Base-by-base conservation (phyloP, 2,113 vertebrate species). In the Cyprinus carpio region DNA sequence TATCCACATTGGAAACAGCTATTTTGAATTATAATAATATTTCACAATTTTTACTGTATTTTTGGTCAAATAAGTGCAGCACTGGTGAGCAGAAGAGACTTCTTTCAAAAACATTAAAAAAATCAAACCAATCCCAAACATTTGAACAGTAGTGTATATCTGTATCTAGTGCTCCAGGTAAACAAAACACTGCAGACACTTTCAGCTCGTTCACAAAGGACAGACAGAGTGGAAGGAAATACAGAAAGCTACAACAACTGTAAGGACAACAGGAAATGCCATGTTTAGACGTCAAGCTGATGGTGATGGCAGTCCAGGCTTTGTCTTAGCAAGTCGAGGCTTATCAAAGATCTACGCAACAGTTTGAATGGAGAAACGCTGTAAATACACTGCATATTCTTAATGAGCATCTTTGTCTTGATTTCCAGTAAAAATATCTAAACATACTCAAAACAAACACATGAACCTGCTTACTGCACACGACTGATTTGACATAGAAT, bases 181-280 rank as follows among this genome's bases (percentile, higher is more conserved):
- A 71, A 71, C 67, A 64, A 25, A 64, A 27, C 60, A 64, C 60
- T 64, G 60, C 69, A 74, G 18, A 76, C 46, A 76, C 46, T 23
- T 6, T 71, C 34, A 40, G 46, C 58, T 78, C 16, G 6, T 20
- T 65, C 23, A 51, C 58, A 56, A 69, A 40, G 23, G 43, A 31
- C 40, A 40, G 27, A 4, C 31, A 65, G 83, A 82, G 25, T 6
- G 43, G 29, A 31, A 84, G 64, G 82, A 74, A 43, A 64, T 27
- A 92, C 78, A 84, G 88, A 86, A 92, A 91, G 84, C 88, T 81
- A 29, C 82, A 84, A 82, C 56, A 86, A 91, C 87, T 84, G 83
- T 75, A 82, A 87, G 89, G 91, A 91, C 87, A 93, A 92, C 92
- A 91, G 92, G 93, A 94, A 93, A 89, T 87, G 86, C 89, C 89